Base-by-base conservation (phyloP, 2,888 invertebrate genomes). In the Onthophagus sagittarius region DNA sequence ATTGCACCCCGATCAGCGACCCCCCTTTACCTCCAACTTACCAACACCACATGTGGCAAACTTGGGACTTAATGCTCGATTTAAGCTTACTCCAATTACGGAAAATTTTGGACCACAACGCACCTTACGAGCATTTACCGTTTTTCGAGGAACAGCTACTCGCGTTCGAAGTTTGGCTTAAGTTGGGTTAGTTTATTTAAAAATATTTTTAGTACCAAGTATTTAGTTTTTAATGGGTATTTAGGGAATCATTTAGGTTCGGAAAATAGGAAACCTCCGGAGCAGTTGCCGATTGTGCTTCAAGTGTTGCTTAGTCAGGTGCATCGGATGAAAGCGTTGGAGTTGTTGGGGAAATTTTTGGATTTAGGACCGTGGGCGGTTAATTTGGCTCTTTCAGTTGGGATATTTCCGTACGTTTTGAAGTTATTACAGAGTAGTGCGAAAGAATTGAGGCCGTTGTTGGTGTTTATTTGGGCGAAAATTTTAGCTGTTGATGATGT, bases 381-480 rank as follows among this genome's bases (percentile, higher is more conserved):
- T 65, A 96, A 96, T 85, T 88, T 97, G 78, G 98, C 98, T 71
- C 89, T 99, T 23, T 95, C 95, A 72, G 99, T 99, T 67, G 99
- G 99, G 79, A 99, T 99, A 83, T 99, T 99, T 86, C 99, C 99
- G 0, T 99, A 99, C 86, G 98, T 99, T 80, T 89, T 99, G 72
- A 98, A 98, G 86, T 87, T 99, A 79, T 88, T 99, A 80, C 99
- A 99, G 87, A 97, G 97, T 80, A 94, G 94, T 76, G 97, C 97
- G 2, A 90, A 92, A 79, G 99, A 99, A 85, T 87, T 99, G 78
- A 89, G 98, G 74, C 95, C 97, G 5, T 89, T 97, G 75, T 89
- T 99, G 79, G 97, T 99, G 65, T 98, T 98, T 85, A 98, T 99
- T 79, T 99, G 99, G 99, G 98, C 99, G 14, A 98, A 98, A 87